Evolutionary conservation across 2,888 invertebrate genomes (phyloP).

Genomic region (Amphipoea lucens): DNA sequence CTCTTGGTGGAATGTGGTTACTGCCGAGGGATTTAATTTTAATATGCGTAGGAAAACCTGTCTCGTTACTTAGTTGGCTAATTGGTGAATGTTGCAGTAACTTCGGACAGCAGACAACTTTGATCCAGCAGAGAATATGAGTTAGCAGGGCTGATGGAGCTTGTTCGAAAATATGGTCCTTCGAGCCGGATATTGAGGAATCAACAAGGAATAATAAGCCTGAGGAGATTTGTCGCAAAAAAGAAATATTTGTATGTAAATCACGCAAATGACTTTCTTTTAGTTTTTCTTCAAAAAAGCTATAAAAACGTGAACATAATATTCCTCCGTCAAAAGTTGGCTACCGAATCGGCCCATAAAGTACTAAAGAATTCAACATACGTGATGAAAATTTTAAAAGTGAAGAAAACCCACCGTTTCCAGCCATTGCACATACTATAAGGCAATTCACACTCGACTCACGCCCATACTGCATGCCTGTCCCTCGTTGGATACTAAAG

Average conservation of each 20-base stretch:
- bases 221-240: not conserved
- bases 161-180: conserved; percentile 10
- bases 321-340: not conserved
- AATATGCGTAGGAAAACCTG: conserved; percentile 41
- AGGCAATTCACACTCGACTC: conserved; percentile 61
- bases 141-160: not conserved
- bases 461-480: conserved; percentile 59
- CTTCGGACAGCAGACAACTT: not conserved
- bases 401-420: conserved; percentile 47
- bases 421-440: conserved; percentile 46
- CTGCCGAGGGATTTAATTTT: conserved; percentile 25
- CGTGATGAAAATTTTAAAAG: conserved; percentile 42
- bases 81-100: conserved; percentile 15
- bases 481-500: conserved; percentile 55
- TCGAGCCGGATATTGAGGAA: conserved; percentile 19
- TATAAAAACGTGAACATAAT: not conserved
- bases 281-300: not conserved
- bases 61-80: conserved; percentile 19
- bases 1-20: conserved; percentile 56
- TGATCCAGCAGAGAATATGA: not conserved
- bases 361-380: conserved; percentile 30
- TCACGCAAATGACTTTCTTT: not conserved
- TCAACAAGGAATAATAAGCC: not conserved
- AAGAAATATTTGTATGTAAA: not conserved
- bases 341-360: conserved; percentile 6